These are phyloP conservation scores for Laterallus jamaicensis DNA, from an alignment of 2,113 vertebrate species.

Conservation along the genomic window DNA sequence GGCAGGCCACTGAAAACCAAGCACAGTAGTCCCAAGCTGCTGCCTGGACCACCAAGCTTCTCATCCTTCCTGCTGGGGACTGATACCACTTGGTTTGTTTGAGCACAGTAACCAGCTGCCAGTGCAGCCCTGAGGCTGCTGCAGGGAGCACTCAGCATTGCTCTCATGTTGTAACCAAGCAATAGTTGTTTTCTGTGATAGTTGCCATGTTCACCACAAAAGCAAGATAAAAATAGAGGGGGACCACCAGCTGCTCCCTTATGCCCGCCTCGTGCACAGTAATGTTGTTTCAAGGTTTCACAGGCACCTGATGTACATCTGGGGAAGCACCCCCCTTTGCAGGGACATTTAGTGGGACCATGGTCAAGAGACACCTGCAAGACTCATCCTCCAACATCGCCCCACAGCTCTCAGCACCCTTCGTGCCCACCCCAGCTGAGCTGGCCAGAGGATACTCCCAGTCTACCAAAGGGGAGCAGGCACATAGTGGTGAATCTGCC, in stretches of 20 bases:
- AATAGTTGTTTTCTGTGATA: background rate
- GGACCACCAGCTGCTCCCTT: background rate
- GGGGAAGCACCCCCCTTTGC: background rate
- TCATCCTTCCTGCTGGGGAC: background rate
- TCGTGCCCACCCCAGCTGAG: background rate
- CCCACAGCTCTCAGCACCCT: background rate
- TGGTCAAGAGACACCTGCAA: background rate
- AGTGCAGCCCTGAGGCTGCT: background rate
- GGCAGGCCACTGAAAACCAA: background rate
- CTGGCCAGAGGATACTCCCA: background rate
- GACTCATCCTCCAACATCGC: background rate
- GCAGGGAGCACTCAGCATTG: accelerated
- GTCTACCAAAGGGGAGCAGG: background rate
- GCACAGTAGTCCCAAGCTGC: background rate
- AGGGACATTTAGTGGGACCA: background rate
- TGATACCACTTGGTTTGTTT: background rate
- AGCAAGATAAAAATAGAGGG: background rate
- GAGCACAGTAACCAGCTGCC: background rate
- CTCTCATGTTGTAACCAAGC: background rate
- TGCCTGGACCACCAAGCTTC: background rate
- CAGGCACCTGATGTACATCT: accelerated
- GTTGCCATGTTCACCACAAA: background rate
- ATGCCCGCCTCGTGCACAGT: accelerated
- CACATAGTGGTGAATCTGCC: accelerated
- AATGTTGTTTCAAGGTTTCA: background rate